phyloP scores from a whole-genome alignment of 2,888 invertebrate species.

The Miltochrista miniata region DNA sequence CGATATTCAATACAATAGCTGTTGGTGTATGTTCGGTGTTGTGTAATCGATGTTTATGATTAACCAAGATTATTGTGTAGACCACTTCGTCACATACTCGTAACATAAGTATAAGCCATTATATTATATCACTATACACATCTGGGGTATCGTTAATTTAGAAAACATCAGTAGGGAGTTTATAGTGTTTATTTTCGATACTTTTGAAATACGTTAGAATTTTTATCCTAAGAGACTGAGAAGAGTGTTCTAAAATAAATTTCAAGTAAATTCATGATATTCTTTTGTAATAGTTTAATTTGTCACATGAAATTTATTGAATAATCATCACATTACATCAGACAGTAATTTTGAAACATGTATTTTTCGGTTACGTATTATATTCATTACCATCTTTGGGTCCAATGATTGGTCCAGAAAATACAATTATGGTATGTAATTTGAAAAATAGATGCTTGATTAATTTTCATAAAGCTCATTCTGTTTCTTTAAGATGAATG shows the following conservation, averaged over 20 bases:
- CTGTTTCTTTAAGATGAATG: slow-evolving; percentile 4
- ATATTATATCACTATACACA: slow-evolving; percentile 23
- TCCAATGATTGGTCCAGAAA: slow-evolving; percentile 49
- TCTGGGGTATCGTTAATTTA: slow-evolving; percentile 29
- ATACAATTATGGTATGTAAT: slow-evolving; percentile 28
- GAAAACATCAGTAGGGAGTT: slow-evolving; percentile 26
- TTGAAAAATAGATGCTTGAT: slow-evolving; percentile 16
- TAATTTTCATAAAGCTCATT: slow-evolving; percentile 12
- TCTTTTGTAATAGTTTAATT: slow-evolving; percentile 25
- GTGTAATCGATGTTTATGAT: slow-evolving; percentile 65
- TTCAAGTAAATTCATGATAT: slow-evolving; percentile 47
- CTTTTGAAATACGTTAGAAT: slow-evolving; percentile 58
- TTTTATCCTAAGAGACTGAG: slow-evolving; percentile 80
- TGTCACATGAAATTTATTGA: slow-evolving; percentile 18
- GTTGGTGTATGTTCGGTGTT: slow-evolving; percentile 63
- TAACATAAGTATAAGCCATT: slow-evolving; percentile 7
- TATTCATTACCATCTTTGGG: slow-evolving; percentile 41
- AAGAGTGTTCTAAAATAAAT: slow-evolving; percentile 78
- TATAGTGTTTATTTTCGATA: slow-evolving; percentile 24
- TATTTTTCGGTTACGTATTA: slow-evolving; percentile 25
- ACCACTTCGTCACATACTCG: slow-evolving; percentile 44
- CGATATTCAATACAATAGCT: slow-evolving; percentile 52
- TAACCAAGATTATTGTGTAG: slow-evolving; percentile 51
- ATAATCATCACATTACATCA: slow-evolving; percentile 23
- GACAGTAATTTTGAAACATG: slow-evolving; percentile 16